These are phyloP conservation scores for Mormyrus iriodes DNA, from an alignment of 2,113 vertebrate genomes.

Conservation along the genomic window DNA sequence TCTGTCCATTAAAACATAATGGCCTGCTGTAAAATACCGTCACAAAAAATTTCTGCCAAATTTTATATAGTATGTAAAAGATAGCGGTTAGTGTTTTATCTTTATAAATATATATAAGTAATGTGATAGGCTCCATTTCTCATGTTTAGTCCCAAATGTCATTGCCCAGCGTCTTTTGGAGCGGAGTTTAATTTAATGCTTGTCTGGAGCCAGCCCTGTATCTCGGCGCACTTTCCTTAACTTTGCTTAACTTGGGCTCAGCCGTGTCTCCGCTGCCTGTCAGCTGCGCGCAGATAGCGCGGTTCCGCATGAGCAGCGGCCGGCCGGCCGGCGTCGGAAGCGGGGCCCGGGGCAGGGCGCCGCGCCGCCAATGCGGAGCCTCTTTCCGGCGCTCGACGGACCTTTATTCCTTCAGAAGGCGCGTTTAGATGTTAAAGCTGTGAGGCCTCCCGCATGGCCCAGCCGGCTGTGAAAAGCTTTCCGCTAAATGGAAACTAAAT, in stretches of 20 bases:
- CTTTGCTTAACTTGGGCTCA: neutral
- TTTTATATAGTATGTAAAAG: slow-evolving; percentile 7
- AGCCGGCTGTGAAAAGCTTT: neutral
- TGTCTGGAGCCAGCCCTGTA: slow-evolving; percentile 4
- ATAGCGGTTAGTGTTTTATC: neutral
- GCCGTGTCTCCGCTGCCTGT: neutral
- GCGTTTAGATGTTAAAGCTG: neutral
- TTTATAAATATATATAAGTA: slow-evolving; percentile 9
- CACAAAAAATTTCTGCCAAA: neutral
- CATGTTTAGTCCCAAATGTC: slow-evolving; percentile 9
- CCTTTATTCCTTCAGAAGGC: neutral
- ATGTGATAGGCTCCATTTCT: slow-evolving; percentile 9
- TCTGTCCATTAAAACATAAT: neutral
- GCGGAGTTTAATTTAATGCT: slow-evolving; percentile 8
- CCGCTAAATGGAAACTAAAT: neutral
- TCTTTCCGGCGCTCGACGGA: neutral
- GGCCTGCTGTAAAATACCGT: neutral
- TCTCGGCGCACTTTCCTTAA: neutral
- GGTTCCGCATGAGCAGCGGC: neutral
- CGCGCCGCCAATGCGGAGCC: neutral
- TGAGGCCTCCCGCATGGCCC: neutral
- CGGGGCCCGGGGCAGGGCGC: neutral
- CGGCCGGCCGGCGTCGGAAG: neutral
- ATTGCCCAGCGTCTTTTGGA: neutral
- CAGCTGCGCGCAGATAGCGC: neutral